A percentile compares a stretch with the other conserved stretches of the same genome.
These are phyloP conservation scores for Cremastobaeus sp. DNA, from an alignment of 2,888 invertebrate genomes.

Conservation along the genomic window DNA sequence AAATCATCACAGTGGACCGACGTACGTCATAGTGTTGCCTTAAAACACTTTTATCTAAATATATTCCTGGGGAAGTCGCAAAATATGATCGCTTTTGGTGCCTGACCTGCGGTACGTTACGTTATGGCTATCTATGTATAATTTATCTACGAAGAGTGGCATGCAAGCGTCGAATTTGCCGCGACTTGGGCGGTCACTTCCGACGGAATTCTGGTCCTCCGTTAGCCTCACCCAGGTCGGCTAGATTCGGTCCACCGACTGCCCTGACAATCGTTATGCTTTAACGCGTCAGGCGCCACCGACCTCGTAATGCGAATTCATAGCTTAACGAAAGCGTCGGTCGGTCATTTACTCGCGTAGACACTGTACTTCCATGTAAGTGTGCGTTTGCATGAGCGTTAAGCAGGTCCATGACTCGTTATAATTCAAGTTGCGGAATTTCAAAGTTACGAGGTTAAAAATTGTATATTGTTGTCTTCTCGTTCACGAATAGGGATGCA, in stretches of 20 bases:
- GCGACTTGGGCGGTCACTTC: constrained; percentile 52
- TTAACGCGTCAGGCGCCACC: constrained; percentile 70
- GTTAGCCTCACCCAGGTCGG: constrained; percentile 52
- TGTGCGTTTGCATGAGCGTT: constrained; percentile 6
- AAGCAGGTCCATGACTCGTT: constrained; percentile 28
- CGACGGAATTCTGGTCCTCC: constrained; percentile 56
- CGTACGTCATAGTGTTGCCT: constrained; percentile 17
- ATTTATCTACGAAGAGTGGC: constrained; percentile 48
- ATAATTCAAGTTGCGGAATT: constrained; percentile 16
- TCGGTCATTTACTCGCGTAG: constrained; percentile 68
- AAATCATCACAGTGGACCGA: constrained; percentile 18
- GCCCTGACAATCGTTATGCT: constrained; percentile 69
- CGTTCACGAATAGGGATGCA: too few species aligned
- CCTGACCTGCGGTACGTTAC: constrained; percentile 48
- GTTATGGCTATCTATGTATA: constrained; percentile 43
- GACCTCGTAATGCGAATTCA: constrained; percentile 72
- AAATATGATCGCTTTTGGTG: constrained; percentile 9
- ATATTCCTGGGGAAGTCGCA: constrained; percentile 34
- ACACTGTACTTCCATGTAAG: constrained; percentile 61
- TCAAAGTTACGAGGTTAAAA: too few species aligned
- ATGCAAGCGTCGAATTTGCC: constrained; percentile 44
- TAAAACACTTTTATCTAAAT: constrained; percentile 40
- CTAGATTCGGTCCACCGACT: constrained; percentile 62
- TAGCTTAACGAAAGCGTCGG: constrained; percentile 66
- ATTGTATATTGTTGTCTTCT: too few species aligned